phyloP scores from a whole-genome alignment of 2,797 vertebrate species.

The Prionace glauca region DNA sequence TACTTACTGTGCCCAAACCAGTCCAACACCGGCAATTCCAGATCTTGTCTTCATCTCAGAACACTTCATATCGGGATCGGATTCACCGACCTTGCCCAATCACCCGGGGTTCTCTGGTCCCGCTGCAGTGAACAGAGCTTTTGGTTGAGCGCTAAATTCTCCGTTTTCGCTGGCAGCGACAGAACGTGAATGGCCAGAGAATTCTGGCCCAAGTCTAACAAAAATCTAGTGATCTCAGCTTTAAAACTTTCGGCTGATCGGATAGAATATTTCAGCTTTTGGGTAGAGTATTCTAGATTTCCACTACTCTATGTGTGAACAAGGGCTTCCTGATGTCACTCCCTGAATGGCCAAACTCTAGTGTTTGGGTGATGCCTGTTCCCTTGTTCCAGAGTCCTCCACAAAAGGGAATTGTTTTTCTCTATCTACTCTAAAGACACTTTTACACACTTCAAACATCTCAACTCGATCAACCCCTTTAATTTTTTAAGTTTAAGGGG shows the following conservation, averaged over 20 bases:
- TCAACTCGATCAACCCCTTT: neutral
- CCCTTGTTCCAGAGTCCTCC: neutral
- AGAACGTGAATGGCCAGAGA: too few species aligned
- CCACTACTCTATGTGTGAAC: neutral
- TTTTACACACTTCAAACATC: neutral
- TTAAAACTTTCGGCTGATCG: neutral
- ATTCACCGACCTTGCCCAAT: too few species aligned
- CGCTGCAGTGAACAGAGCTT: too few species aligned
- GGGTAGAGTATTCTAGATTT: neutral
- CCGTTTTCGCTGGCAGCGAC: too few species aligned
- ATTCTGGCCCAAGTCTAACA: neutral
- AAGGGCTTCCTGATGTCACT: neutral
- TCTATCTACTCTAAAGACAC: neutral
- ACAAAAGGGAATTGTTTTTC: neutral
- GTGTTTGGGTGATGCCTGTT: neutral
- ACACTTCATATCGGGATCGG: neutral
- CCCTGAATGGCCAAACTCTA: neutral
- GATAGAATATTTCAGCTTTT: neutral
- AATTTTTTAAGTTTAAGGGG: neutral
- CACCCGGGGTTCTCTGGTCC: too few species aligned
- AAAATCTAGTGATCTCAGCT: neutral
- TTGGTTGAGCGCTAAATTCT: too few species aligned
- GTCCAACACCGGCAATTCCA: too few species aligned
- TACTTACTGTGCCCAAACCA: too few species aligned
- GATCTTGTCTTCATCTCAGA: neutral